Evolutionary conservation across 2,888 invertebrate genomes (phyloP).

Genomic region (Bhutanitis thaidina): DNA sequence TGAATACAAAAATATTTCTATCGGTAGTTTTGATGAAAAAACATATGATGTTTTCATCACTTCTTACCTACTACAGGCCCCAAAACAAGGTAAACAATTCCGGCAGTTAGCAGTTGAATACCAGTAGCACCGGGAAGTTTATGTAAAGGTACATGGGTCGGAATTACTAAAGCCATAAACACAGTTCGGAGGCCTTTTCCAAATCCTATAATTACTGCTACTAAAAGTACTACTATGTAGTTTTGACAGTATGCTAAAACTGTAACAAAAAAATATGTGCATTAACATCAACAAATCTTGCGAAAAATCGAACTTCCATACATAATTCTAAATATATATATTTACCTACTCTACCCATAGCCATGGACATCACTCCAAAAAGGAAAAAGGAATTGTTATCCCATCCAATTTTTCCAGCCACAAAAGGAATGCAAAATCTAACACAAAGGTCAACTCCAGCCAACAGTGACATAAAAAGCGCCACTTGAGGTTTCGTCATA

Average conservation of each 20-base stretch:
- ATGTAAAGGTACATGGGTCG: conserved; percentile 84
- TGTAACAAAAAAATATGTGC: conserved; percentile 39
- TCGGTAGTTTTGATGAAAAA: too few species aligned
- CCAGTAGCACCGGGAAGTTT: conserved; percentile 86
- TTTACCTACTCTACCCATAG: conserved; percentile 82
- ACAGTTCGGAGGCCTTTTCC: conserved; percentile 86
- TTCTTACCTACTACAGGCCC: conserved; percentile 84
- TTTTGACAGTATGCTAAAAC: conserved; percentile 82
- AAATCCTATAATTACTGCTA: conserved; percentile 83
- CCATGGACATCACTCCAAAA: conserved; percentile 83
- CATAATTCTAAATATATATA: too few species aligned
- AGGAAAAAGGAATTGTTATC: conserved; percentile 85
- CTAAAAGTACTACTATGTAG: conserved; percentile 74
- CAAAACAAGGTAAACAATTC: conserved; percentile 79
- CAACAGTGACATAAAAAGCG: conserved; percentile 84
- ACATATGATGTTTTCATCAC: too few species aligned
- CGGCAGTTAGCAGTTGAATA: conserved; percentile 83
- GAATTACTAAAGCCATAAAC: conserved; percentile 87
- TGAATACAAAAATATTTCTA: too few species aligned
- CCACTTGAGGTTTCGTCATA: conserved; percentile 80
- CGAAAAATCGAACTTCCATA: too few species aligned
- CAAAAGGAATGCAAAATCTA: conserved; percentile 83
- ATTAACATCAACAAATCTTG: too few species aligned
- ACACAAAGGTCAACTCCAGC: conserved; percentile 83
- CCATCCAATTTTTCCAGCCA: conserved; percentile 85